phyloP scores from a whole-genome alignment of 2,113 vertebrate genomes.

The Microtus pennsylvanicus region DNA sequence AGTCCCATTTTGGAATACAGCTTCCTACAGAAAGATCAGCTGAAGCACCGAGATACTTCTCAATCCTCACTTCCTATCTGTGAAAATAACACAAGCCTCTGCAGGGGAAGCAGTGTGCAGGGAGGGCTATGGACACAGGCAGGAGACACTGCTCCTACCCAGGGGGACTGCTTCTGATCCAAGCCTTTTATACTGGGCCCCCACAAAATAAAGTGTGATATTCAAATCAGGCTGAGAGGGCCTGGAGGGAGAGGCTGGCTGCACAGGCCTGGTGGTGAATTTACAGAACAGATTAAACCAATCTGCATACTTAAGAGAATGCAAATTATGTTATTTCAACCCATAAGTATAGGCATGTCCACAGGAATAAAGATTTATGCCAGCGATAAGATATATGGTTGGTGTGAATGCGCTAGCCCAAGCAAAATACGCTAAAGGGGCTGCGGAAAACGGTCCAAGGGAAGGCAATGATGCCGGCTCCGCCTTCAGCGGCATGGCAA shows the following conservation, averaged over 20 bases:
- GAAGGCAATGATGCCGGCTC: neutral
- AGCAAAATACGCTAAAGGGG: constrained; percentile 73
- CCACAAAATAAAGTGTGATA: constrained; percentile 12
- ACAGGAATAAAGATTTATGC: constrained; percentile 77
- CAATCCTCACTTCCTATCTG: neutral
- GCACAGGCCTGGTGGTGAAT: constrained; percentile 66
- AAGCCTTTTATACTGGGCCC: neutral
- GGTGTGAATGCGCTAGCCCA: constrained; percentile 71
- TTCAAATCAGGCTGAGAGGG: constrained; percentile 65
- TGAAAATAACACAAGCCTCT: neutral
- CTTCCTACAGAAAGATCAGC: neutral
- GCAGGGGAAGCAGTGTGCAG: neutral
- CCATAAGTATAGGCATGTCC: constrained; percentile 75
- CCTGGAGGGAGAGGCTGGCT: constrained; percentile 2
- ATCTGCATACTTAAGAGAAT: constrained; percentile 80
- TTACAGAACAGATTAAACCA: constrained; percentile 72
- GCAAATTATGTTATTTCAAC: constrained; percentile 79
- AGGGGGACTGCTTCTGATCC: neutral
- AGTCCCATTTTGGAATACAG: neutral
- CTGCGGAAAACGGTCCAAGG: constrained; percentile 55
- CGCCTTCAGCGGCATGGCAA: neutral
- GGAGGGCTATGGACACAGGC: neutral
- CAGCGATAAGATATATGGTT: constrained; percentile 69
- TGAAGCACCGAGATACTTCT: neutral
- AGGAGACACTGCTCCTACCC: neutral